A percentile compares a stretch with the other conserved stretches of the same genome.
Conservation (phyloP, 2,888 invertebrate genomes). For the Pandemis corylana region DNA sequence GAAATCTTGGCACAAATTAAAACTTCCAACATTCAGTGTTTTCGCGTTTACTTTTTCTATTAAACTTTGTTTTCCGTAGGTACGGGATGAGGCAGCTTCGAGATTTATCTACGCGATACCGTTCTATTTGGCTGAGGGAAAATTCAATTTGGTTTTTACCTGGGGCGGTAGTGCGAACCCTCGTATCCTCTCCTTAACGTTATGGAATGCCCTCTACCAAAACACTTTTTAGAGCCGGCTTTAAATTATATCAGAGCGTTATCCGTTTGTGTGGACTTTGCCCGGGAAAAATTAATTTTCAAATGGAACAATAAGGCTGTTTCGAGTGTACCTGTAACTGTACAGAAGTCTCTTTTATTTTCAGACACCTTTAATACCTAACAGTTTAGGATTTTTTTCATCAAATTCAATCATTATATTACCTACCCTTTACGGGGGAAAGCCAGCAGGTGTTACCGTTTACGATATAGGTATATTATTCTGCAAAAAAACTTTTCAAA, state of each 20-base stretch:
- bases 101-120: slow-evolving; percentile 82
- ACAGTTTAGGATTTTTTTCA: not conserved
- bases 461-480: slow-evolving; percentile 43
- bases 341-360: not conserved
- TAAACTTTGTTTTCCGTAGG: slow-evolving; percentile 80
- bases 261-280: slow-evolving; percentile 36
- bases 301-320: slow-evolving; percentile 24
- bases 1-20: slow-evolving; percentile 67
- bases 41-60: slow-evolving; percentile 77
- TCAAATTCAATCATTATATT: not conserved
- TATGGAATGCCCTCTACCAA: slow-evolving; percentile 61
- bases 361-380: not conserved
- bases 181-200: slow-evolving; percentile 72
- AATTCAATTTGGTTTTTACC: slow-evolving; percentile 83
- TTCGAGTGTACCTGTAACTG: not conserved
- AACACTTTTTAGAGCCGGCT: slow-evolving; percentile 67
- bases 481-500: slow-evolving; percentile 42
- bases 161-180: slow-evolving; percentile 74
- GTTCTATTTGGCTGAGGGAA: slow-evolving; percentile 77
- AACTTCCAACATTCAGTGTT: slow-evolving; percentile 74
- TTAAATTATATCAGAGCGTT: slow-evolving; percentile 37
- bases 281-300: slow-evolving; percentile 22
- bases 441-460: slow-evolving; percentile 31
- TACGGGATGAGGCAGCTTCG: slow-evolving; percentile 71
- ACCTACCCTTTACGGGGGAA: not conserved